Percentiles rank a stretch among this genome's conserved stretches.
Conservation (phyloP, 2,797 vertebrate species). For the Tinamus major region DNA sequence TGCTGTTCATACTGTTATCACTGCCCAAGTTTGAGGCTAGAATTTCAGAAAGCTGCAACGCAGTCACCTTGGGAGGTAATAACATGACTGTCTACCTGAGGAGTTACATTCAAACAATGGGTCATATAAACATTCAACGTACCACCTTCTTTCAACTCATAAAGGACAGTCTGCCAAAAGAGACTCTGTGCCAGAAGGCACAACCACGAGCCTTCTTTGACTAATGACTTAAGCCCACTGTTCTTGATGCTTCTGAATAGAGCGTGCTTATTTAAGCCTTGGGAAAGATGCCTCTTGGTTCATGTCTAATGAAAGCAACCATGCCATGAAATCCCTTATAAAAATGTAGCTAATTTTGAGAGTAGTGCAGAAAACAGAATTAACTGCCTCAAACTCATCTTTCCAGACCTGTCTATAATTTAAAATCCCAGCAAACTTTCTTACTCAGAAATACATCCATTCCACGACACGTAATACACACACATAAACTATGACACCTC, state of each 20-base stretch:
- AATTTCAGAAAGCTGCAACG: background rate
- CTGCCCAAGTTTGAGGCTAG: background rate
- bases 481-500: background rate
- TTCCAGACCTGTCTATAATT: background rate
- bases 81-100: background rate
- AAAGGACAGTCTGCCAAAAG: background rate
- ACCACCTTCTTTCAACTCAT: background rate
- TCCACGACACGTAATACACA: background rate
- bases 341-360: background rate
- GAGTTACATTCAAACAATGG: background rate
- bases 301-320: background rate
- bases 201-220: background rate
- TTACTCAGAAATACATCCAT: background rate
- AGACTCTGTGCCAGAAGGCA: background rate
- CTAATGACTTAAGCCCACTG: background rate
- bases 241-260: background rate
- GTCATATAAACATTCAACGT: background rate
- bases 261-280: accelerated
- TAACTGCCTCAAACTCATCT: background rate
- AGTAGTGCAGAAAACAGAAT: background rate
- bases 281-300: background rate
- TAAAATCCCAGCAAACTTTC: background rate
- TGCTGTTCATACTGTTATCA: accelerated
- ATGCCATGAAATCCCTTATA: background rate
- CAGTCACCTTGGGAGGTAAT: background rate